These are phyloP conservation scores for Melierax canorus DNA, from an alignment of 2,113 vertebrate genomes.

Conservation along the genomic window DNA sequence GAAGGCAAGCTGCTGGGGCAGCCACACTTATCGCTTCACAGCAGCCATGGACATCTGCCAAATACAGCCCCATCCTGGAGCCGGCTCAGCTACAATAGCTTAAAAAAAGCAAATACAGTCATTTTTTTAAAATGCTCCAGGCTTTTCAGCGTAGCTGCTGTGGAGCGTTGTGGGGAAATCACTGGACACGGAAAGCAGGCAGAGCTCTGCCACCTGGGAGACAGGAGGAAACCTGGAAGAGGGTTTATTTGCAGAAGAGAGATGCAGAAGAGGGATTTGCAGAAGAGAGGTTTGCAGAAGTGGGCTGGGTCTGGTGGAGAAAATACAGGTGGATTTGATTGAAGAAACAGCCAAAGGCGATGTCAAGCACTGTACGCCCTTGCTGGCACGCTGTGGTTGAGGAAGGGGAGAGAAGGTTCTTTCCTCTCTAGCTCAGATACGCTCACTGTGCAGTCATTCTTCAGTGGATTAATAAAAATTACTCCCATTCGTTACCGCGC, in stretches of 20 bases:
- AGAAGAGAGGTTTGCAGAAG: background rate
- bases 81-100: background rate
- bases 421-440: background rate
- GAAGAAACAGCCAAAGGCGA: background rate
- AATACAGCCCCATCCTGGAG: background rate
- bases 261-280: background rate
- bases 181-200: accelerated
- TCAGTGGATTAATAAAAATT: background rate
- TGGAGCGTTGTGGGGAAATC: accelerated
- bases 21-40: background rate
- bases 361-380: accelerated
- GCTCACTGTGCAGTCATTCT: accelerated
- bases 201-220: background rate
- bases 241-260: background rate
- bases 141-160: accelerated
- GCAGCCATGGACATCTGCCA: background rate
- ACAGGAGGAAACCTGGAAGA: background rate
- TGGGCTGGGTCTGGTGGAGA: background rate
- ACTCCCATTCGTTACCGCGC: accelerated
- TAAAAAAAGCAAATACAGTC: background rate
- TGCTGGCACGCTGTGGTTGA: too few relatives aligned
- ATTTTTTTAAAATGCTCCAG: background rate
- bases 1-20: background rate
- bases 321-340: background rate
- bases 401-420: background rate